Evolutionary conservation across 2,888 invertebrate genomes (phyloP).

Genomic region (Clistopyga incitator): DNA sequence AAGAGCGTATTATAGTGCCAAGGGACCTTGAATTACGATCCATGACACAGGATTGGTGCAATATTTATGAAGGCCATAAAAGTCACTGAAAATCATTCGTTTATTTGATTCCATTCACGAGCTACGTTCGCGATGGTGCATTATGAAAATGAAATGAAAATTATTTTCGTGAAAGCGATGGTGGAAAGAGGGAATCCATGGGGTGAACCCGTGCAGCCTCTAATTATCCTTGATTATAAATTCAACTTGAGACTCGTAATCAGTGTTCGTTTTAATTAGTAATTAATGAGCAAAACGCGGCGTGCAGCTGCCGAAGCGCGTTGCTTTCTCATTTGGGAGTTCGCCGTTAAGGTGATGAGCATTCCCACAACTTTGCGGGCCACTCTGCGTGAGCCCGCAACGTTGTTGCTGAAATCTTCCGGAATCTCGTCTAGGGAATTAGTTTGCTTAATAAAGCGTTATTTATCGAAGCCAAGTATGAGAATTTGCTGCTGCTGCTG

Average conservation of each 20-base stretch:
- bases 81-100: constrained; percentile 4
- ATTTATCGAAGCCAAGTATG: constrained; percentile 73
- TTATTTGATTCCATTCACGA: not conserved
- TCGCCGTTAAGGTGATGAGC: constrained; percentile 61
- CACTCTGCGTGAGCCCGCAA: constrained; percentile 6
- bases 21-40: constrained; percentile 25
- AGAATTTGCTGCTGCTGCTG: constrained; percentile 15
- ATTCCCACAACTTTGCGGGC: not conserved
- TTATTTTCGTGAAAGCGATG: not conserved
- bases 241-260: constrained; percentile 78
- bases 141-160: constrained; percentile 41
- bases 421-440: constrained; percentile 72
- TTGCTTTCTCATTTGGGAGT: constrained; percentile 76
- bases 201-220: constrained; percentile 26
- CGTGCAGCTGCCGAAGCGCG: constrained; percentile 69
- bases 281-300: constrained; percentile 72
- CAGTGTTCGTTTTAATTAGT: constrained; percentile 82
- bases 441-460: constrained; percentile 76
- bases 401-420: constrained; percentile 24
- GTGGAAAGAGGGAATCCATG: not conserved
- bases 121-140: not conserved
- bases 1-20: constrained; percentile 3
- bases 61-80: not conserved
- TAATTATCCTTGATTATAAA: constrained; percentile 66
- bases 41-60: constrained; percentile 43